Conservation (phyloP, 2,113 vertebrate genomes). For the Platysteira castanea region DNA sequence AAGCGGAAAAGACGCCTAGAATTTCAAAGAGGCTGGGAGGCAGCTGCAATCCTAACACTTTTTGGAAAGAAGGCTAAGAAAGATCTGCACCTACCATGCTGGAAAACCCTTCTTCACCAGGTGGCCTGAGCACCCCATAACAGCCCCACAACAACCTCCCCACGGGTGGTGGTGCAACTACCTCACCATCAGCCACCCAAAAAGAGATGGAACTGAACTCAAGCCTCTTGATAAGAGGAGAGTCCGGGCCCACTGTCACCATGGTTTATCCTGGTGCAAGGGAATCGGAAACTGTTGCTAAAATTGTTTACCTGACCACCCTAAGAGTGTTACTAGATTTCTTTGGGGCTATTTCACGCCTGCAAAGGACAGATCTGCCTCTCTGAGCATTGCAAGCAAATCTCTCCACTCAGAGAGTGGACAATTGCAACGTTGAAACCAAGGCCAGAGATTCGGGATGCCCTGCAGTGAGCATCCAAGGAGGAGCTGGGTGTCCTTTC, state of each 20-base stretch:
- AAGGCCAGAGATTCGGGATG: background rate
- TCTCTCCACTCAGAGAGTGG: background rate
- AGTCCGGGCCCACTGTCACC: rapidly evolving
- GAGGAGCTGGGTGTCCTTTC: background rate
- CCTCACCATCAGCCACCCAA: background rate
- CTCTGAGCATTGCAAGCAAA: background rate
- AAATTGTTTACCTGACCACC: background rate
- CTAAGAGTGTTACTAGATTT: background rate
- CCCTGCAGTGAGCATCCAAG: background rate
- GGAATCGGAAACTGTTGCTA: background rate
- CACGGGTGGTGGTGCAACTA: background rate
- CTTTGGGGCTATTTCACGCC: background rate
- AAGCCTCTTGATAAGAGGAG: background rate
- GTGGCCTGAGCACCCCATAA: background rate
- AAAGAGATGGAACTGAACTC: background rate
- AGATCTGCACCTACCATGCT: background rate
- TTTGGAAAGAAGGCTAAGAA: background rate
- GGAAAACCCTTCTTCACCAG: background rate
- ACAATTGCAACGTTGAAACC: background rate
- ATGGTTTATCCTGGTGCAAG: background rate
- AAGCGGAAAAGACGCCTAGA: background rate
- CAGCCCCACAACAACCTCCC: background rate
- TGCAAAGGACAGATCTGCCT: background rate
- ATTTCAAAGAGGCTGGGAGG: background rate
- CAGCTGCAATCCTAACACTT: background rate